phyloP scores from a whole-genome alignment of 2,888 invertebrate genomes.

The Bellardia bayeri region DNA sequence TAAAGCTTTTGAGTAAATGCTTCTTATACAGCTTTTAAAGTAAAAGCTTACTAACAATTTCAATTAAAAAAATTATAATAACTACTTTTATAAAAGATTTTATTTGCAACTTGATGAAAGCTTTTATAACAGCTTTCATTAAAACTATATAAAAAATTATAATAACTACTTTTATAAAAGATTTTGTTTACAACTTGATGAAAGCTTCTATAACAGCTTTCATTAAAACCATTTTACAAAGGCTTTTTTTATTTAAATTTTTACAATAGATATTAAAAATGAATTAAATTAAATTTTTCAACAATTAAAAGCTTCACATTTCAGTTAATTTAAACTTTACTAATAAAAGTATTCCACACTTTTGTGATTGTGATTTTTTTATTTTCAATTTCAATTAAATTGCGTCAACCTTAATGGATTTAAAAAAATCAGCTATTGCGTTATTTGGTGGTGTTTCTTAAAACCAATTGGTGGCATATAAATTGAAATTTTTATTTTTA shows the following conservation, averaged over 20 bases:
- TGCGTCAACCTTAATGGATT: slow-evolving; percentile 32
- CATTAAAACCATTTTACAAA: neutral
- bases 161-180: neutral
- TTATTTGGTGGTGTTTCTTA: neutral
- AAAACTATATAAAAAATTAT: no score
- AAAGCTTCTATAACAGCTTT: neutral
- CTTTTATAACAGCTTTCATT: neutral
- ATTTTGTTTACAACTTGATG: neutral
- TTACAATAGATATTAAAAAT: no score
- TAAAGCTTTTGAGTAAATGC: neutral
- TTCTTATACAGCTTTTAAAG: no score
- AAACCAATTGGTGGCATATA: slow-evolving; percentile 30
- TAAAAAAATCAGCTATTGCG: slow-evolving; percentile 4
- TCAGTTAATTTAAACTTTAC: no score
- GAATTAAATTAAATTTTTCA: no score
- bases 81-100: neutral
- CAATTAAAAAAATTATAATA: no score
- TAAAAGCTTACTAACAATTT: no score
- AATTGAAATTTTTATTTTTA: slow-evolving; percentile 36
- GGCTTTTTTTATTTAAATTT: no score
- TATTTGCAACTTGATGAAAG: neutral
- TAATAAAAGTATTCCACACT: no score
- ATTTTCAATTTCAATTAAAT: slow-evolving; percentile 9
- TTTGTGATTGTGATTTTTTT: neutral
- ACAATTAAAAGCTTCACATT: no score